A percentile compares a stretch with the other conserved stretches of the same genome.
Evolutionary conservation across 37 sponge, comb jelly and placozoan species (phyloP).

Genomic region (Dysidea cf. avara): DNA sequence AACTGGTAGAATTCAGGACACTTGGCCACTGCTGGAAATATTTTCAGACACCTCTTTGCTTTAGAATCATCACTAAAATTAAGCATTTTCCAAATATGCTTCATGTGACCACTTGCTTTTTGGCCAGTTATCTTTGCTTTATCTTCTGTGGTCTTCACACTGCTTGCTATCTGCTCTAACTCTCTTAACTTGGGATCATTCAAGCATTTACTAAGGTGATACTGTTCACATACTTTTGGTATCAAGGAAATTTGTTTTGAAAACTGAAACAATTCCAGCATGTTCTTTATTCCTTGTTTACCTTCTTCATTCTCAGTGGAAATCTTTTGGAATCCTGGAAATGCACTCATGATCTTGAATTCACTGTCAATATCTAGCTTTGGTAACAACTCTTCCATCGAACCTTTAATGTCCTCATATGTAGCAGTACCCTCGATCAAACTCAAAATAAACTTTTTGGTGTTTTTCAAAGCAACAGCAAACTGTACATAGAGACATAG

Average conservation of each 20-base stretch:
- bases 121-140: too few relatives aligned
- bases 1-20: slow-evolving; percentile 72
- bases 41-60: slow-evolving; percentile 11
- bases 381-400: slow-evolving; percentile 16
- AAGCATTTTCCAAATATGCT: slow-evolving; percentile 18
- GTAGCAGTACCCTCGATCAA: slow-evolving; percentile 55
- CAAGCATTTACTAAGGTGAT: slow-evolving; percentile 52
- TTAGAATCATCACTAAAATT: slow-evolving; percentile 12
- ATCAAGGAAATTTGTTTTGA: slow-evolving; percentile 49
- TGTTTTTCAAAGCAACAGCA: slow-evolving; percentile 32
- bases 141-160: slow-evolving; percentile 42
- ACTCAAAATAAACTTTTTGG: slow-evolving; percentile 33
- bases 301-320: neutral
- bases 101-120: slow-evolving; percentile 27
- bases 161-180: slow-evolving; percentile 12
- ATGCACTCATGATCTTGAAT: slow-evolving; percentile 31
- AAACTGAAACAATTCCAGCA: too few relatives aligned
- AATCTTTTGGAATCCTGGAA: slow-evolving; percentile 10
- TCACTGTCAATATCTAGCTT: slow-evolving; percentile 49
- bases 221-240: slow-evolving; percentile 64
- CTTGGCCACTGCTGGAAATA: slow-evolving; percentile 55
- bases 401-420: slow-evolving; percentile 51
- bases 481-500: too few relatives aligned
- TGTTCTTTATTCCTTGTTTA: too few relatives aligned
- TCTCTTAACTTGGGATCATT: too few relatives aligned